These are phyloP conservation scores for Caenorhabditis inopinata DNA, from an alignment of 1,140 invertebrate species.

Conservation along the genomic window DNA sequence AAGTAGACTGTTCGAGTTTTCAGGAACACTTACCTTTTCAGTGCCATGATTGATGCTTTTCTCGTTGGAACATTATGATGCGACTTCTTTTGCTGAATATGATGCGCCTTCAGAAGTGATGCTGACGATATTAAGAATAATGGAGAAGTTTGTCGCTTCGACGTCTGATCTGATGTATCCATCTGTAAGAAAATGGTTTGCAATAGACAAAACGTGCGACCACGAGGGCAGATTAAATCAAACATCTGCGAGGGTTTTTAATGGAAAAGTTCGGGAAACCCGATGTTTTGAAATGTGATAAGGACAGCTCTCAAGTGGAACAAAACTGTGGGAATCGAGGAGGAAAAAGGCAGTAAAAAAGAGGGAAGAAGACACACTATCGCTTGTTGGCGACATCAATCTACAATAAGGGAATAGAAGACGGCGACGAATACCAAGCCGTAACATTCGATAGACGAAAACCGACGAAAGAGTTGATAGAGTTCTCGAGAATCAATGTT, in stretches of 20 bases:
- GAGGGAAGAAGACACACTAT: too few relatives aligned
- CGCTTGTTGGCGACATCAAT: too few relatives aligned
- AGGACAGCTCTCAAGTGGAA: not conserved
- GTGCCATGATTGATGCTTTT: conserved; percentile 12
- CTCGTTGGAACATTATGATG: conserved; percentile 25
- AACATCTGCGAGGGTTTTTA: not conserved
- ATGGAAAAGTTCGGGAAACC: not conserved
- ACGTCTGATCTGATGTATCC: not conserved
- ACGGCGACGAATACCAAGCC: not conserved
- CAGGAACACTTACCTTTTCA: not conserved
- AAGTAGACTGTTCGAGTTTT: not conserved
- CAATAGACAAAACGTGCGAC: not conserved
- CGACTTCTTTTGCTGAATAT: not conserved
- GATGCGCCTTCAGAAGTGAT: not conserved
- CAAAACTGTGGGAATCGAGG: not conserved
- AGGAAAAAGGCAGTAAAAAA: not conserved
- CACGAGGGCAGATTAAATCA: not conserved
- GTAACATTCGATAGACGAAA: not conserved
- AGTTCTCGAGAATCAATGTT: conserved; percentile 1
- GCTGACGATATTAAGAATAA: not conserved
- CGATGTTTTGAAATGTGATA: not conserved
- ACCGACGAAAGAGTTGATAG: too few relatives aligned
- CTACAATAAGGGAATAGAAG: too few relatives aligned
- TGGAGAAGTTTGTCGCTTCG: not conserved
- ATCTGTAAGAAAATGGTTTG: not conserved